phyloP scores from a whole-genome alignment of 2,888 invertebrate species.

The Syrista parreyssii region DNA sequence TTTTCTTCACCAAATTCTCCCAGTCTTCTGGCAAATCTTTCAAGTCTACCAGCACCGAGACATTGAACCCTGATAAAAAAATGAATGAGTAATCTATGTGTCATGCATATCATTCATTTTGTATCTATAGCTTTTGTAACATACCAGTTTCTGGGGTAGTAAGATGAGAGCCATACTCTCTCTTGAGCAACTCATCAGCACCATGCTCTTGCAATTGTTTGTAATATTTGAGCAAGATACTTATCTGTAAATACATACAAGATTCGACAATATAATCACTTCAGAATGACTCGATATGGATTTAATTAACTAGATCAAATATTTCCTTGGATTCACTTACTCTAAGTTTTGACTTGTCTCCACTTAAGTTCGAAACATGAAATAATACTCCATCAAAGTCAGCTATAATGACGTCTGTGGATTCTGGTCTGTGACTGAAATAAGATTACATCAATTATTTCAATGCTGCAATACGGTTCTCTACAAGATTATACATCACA shows the following conservation, averaged over 20 bases:
- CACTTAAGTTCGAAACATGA: conserved; percentile 96
- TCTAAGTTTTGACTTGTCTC: conserved; percentile 96
- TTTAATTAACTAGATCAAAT: conserved; percentile 2
- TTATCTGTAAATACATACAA: conserved; percentile 75
- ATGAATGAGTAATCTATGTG: conserved; percentile 1
- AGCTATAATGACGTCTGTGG: conserved; percentile 92
- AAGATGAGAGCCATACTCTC: conserved; percentile 89
- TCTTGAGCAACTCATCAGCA: conserved; percentile 94
- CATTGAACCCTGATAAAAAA: conserved; percentile 83
- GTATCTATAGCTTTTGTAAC: conserved; percentile 13
- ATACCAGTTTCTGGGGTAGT: conserved; percentile 88
- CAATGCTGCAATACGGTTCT: not conserved
- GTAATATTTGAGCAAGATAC: conserved; percentile 98
- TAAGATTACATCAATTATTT: conserved; percentile 26
- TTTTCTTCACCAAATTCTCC: conserved; percentile 89
- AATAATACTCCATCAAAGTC: conserved; percentile 99
- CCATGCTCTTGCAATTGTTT: conserved; percentile 98
- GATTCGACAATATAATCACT: conserved; percentile 2
- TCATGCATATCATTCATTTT: conserved; percentile 1
- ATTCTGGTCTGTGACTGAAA: conserved; percentile 93
- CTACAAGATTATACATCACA: not conserved
- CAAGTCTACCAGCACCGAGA: conserved; percentile 92
- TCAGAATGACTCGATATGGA: conserved; percentile 4
- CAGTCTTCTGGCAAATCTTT: conserved; percentile 92
- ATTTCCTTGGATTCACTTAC: conserved; percentile 71